Evolutionary conservation across 1,140 invertebrate genomes (phyloP).

Genomic region (Zelostemma sp.): DNA sequence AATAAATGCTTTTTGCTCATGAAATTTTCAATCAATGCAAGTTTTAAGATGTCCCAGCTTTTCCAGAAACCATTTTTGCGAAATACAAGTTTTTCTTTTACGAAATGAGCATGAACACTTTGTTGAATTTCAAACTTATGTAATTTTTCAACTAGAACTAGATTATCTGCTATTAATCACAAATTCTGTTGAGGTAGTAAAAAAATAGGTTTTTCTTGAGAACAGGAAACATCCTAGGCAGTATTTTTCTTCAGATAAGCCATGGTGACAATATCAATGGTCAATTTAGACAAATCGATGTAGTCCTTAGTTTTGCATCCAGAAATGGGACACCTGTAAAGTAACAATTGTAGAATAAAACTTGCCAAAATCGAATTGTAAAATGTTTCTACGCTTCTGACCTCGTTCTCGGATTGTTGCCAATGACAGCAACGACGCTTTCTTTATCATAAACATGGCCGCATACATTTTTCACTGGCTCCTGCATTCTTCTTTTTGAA

Average conservation of each 20-base stretch:
- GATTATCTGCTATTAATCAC: neutral
- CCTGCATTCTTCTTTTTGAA: constrained; percentile 68
- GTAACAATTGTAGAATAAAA: constrained; percentile 5
- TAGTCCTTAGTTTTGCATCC: constrained; percentile 57
- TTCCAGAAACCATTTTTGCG: no score
- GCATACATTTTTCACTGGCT: constrained; percentile 73
- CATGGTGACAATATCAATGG: constrained; percentile 15
- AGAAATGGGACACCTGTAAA: constrained; percentile 60
- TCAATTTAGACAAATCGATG: constrained; percentile 33
- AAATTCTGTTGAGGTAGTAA: no score
- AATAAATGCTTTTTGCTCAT: no score
- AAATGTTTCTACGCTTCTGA: constrained; percentile 30
- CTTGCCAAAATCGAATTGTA: neutral
- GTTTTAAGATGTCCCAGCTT: no score
- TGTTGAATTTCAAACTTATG: no score
- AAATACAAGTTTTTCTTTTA: no score
- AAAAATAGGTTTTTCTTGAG: no score
- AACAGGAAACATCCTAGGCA: constrained; percentile 14
- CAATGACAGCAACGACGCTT: constrained; percentile 64
- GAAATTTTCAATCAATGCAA: no score
- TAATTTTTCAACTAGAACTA: neutral
- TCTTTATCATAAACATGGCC: constrained; percentile 72
- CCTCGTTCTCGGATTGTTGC: constrained; percentile 61
- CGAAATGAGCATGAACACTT: no score
- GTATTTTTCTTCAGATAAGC: constrained; percentile 28